These are phyloP conservation scores for Drosophila quadrilineata DNA, from an alignment of 1,140 invertebrate genomes.

Conservation along the genomic window DNA sequence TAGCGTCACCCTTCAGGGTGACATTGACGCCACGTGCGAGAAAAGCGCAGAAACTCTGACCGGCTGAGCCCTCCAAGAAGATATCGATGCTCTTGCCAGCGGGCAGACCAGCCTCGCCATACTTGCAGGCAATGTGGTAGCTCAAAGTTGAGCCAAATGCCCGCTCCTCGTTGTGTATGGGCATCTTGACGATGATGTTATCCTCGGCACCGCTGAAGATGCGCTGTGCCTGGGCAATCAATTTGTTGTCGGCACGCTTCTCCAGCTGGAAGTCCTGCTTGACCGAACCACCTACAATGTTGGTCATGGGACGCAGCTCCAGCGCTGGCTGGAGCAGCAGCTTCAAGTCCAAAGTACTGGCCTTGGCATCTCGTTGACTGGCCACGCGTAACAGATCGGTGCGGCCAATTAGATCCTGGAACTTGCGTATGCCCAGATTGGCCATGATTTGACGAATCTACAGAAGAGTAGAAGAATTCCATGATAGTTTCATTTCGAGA, in stretches of 20 bases:
- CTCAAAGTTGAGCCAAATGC: conserved; percentile 96
- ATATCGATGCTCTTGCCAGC: conserved; percentile 92
- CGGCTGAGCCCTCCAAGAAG: conserved; percentile 95
- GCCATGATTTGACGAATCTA: conserved; percentile 94
- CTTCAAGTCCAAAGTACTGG: conserved; percentile 91
- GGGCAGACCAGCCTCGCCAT: conserved; percentile 93
- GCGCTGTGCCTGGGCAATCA: conserved; percentile 89
- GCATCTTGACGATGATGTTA: conserved; percentile 88
- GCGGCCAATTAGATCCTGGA: conserved; percentile 96
- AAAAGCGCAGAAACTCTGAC: conserved; percentile 99
- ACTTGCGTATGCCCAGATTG: conserved; percentile 91
- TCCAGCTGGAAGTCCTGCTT: conserved; percentile 95
- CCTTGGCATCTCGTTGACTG: conserved; percentile 87
- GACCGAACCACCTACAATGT: conserved; percentile 94
- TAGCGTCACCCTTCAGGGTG: conserved; percentile 97
- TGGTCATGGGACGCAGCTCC: conserved; percentile 93
- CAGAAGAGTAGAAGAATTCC: not conserved
- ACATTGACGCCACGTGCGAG: conserved; percentile 94
- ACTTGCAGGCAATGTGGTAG: conserved; percentile 96
- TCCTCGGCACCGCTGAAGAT: conserved; percentile 89
- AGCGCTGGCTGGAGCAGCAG: conserved; percentile 94
- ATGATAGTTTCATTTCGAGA: rapidly evolving
- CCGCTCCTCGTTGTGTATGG: conserved; percentile 94
- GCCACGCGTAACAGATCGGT: conserved; percentile 92
- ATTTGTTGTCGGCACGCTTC: conserved; percentile 91